Evolutionary conservation across 64 coral and sea anemone genomes (phyloP).

Genomic region (Platygyra sinensis): DNA sequence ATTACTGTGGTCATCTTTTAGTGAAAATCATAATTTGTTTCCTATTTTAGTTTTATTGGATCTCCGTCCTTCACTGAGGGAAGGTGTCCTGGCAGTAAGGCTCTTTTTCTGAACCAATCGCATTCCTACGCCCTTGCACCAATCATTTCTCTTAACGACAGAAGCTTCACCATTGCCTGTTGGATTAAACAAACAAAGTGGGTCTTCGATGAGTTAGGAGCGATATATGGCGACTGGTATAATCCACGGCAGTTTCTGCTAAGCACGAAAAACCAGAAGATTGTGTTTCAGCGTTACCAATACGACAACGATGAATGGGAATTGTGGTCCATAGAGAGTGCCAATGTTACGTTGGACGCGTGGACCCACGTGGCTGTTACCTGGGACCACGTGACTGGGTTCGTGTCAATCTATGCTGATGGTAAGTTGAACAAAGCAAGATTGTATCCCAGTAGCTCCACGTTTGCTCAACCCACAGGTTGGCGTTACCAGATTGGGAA

Average conservation of each 20-base stretch:
- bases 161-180: constrained; percentile 2
- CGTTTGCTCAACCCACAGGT: neutral
- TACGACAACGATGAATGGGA: no score
- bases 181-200: constrained; percentile 1
- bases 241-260: neutral
- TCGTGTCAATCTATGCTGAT: neutral
- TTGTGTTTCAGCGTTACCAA: neutral
- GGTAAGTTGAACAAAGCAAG: neutral
- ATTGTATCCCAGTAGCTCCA: no score
- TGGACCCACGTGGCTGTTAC: constrained; percentile 21
- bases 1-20: neutral
- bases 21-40: neutral
- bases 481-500: neutral
- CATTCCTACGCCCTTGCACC: neutral
- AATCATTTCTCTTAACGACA: neutral
- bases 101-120: neutral
- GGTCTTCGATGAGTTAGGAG: neutral
- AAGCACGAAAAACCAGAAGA: neutral
- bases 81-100: neutral
- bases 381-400: neutral
- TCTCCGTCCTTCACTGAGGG: neutral
- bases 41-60: neutral
- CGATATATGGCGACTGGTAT: constrained; percentile 13
- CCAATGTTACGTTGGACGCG: neutral
- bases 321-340: neutral